These are phyloP conservation scores for Triplophysa dalaica DNA, from an alignment of 2,113 vertebrate genomes.

Conservation along the genomic window DNA sequence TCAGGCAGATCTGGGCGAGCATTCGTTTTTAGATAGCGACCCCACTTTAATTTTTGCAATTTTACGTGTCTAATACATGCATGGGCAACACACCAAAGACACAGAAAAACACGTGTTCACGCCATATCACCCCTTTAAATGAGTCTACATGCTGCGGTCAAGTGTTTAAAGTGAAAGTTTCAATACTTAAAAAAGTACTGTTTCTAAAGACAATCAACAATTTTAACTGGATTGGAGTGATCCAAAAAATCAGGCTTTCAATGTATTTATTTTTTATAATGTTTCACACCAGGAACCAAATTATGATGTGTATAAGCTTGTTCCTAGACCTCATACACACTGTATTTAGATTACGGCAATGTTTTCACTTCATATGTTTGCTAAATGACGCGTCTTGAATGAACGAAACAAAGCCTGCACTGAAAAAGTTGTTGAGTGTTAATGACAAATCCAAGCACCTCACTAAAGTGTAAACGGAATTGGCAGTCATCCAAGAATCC, in stretches of 20 bases:
- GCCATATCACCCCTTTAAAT: no score
- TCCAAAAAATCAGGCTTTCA: not conserved
- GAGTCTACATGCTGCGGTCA: no score
- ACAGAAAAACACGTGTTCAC: no score
- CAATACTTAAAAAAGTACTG: not conserved
- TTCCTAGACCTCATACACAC: not conserved
- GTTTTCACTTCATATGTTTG: slow-evolving; percentile 7
- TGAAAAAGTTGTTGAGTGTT: slow-evolving; percentile 5
- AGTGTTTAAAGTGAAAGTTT: not conserved
- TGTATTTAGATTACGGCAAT: slow-evolving; percentile 2
- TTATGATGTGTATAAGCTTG: not conserved
- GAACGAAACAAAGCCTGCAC: slow-evolving; percentile 7
- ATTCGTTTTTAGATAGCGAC: no score
- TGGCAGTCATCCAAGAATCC: slow-evolving; percentile 19
- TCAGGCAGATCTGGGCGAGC: no score
- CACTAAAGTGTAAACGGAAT: not conserved
- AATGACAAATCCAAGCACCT: slow-evolving; percentile 32
- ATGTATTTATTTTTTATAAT: not conserved
- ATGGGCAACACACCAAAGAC: no score
- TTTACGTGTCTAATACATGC: no score
- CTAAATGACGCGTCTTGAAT: not conserved
- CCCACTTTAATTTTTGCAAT: no score
- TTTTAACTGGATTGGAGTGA: not conserved
- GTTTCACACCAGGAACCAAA: slow-evolving; percentile 9
- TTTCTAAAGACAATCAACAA: not conserved